Evolutionary conservation across 2,113 vertebrate species (phyloP), one percentile per base, ranked within the genome.

Genomic region (Circaetus gallicus): DNA sequence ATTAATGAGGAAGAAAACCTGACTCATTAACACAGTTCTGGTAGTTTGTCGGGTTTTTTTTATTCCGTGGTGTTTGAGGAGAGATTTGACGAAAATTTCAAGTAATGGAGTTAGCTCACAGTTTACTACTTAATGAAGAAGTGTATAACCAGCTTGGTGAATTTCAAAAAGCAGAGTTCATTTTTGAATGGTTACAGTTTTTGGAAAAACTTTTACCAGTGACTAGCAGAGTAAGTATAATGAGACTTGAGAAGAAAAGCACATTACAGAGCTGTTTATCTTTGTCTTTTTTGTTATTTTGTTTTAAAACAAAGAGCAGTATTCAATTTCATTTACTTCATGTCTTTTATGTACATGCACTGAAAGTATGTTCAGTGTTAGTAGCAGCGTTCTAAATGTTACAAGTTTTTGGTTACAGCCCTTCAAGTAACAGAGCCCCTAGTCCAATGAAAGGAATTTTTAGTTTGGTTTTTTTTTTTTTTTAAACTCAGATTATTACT

Each of bases 111-210:
- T 97, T 96, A 87, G 98, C 99, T 94, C 98, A 99, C 93, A 98
- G 98, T 89, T 98, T 99, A 90, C 93, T 99, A 59, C 97, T 99
- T 91, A 98, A 99, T 72, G 98, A 99, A 98, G 98, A 99, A 59
- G 97, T 34, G 0, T 99, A 92, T 91, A 97, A 50, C 66, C 98
- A 98, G 86, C 97, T 99, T 77, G 97, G 96, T 59, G 99, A 99
- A 87, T 98, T 98, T 91, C 98, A 99, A 97, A 98, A 98, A 92
- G 98, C 98, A 4, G 98, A 99, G 83, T 99, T 99, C 89, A 86
- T 99, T 96, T 99, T 99, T 47, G 98, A 99, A 50, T 99, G 99
- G 99, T 95, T 99, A 85, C 98, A 95, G 71, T 99, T 98, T 95
- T 98, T 99, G 96, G 99, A 99, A 97, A 99, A 98, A 69, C 98